Percentiles rank a stretch among this genome's conserved stretches.
Evolutionary conservation across 2,113 vertebrate genomes (phyloP).

Genomic region (Sylvilagus bachmani): DNA sequence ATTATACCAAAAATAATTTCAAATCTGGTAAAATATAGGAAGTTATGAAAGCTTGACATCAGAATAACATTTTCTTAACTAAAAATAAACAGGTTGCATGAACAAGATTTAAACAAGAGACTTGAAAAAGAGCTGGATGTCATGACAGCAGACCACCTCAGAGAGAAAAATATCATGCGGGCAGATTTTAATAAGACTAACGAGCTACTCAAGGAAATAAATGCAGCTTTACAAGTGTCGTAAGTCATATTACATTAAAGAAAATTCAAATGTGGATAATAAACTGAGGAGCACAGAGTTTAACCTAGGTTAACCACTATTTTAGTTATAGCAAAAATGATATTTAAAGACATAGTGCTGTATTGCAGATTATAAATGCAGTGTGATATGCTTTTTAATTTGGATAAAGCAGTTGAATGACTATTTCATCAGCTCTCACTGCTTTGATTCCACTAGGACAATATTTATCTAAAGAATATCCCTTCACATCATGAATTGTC

Average conservation of each 20-base stretch:
- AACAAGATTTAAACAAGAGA: slow-evolving; percentile 98
- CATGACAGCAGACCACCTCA: slow-evolving; percentile 94
- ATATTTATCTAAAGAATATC: neutral
- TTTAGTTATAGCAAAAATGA: slow-evolving; percentile 49
- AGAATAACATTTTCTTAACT: slow-evolving; percentile 90
- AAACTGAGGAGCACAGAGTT: slow-evolving; percentile 69
- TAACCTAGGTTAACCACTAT: slow-evolving; percentile 54
- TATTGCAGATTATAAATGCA: slow-evolving; percentile 1
- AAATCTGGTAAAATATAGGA: slow-evolving; percentile 83
- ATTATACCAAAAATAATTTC: slow-evolving; percentile 79
- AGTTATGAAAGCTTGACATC: slow-evolving; percentile 80
- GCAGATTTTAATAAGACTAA: slow-evolving; percentile 99
- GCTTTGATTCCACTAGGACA: neutral
- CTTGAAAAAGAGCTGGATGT: slow-evolving; percentile 95
- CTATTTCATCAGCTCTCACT: neutral
- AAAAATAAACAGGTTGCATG: slow-evolving; percentile 94
- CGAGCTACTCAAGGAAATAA: slow-evolving; percentile 99
- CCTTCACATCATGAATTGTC: neutral
- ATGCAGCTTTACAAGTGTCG: slow-evolving; percentile 98
- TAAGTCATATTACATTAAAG: slow-evolving; percentile 90
- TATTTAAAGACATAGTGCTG: neutral
- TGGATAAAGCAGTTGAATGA: neutral
- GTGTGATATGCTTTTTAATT: neutral
- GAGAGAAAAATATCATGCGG: slow-evolving; percentile 98
- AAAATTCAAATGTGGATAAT: slow-evolving; percentile 78